These are phyloP conservation scores for Temnothorax curvispinosus DNA, from an alignment of 1,140 invertebrate genomes.

Conservation along the genomic window DNA sequence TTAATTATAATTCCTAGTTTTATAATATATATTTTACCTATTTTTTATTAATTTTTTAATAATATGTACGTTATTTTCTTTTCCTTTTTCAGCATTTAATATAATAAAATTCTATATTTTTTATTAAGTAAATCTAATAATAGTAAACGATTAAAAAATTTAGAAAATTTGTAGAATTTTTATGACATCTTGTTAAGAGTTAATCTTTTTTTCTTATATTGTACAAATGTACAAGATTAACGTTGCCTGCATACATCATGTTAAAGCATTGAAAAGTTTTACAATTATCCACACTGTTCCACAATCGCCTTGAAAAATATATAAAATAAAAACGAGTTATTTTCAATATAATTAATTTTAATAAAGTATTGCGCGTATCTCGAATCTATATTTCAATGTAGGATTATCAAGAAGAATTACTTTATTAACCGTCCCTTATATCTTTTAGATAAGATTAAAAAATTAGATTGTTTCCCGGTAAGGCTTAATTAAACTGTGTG, in stretches of 20 bases:
- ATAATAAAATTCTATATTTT: neutral
- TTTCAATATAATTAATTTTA: neutral
- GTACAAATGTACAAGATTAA: neutral
- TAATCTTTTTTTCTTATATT: neutral
- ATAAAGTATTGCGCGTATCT: neutral
- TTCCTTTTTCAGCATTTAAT: neutral
- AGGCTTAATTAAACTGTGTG: neutral
- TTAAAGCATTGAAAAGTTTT: neutral
- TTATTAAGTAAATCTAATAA: neutral
- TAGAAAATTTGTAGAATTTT: neutral
- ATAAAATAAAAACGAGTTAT: neutral
- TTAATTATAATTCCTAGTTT: neutral
- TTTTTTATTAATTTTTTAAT: neutral
- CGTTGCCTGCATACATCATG: neutral
- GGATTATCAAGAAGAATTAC: neutral
- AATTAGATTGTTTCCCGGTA: neutral
- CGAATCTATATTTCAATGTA: neutral
- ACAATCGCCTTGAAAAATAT: neutral
- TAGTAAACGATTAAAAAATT: neutral
- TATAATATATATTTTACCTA: neutral
- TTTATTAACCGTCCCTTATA: neutral
- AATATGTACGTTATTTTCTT: neutral
- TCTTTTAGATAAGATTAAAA: neutral
- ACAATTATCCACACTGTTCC: neutral
- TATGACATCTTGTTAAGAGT: neutral